Evolutionary conservation across 2,888 invertebrate genomes (phyloP), one percentile per base, ranked within the genome.

Genomic region (Chymomyza amoena): DNA sequence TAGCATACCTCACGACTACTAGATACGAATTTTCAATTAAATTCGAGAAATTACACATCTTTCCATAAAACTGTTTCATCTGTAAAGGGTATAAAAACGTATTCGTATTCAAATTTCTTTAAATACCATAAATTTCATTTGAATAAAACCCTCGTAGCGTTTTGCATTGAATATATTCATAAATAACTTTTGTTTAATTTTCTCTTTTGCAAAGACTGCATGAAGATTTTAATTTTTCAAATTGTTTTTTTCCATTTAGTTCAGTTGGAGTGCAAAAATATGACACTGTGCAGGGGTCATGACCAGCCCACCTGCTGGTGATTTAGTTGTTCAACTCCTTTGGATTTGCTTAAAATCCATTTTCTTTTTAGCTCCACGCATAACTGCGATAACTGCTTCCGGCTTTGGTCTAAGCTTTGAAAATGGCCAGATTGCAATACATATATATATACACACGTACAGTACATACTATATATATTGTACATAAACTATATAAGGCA

Each of bases 381-480:
- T 61, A 76, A 63, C 68, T 61, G 64, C 76, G 60, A 13, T 56
- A 78, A 75, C 69, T 74, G 83, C 83, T 83, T 83, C 83, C 83
- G 83, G 83, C 77, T 86, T 88, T 88, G 84, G 10, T 15, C 52
- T 75, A 84, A 81, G 83, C 87, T 84, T 83, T 57, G 13, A 57
- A 57, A 57, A 13, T 9, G 6, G 39, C 50, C n/a, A 16, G 61
- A 6, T 18, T 36, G 20, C 32, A 6, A 6, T 84, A 84, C 7
- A 81, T 74, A 73, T 36, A 13, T 39, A 62, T 61, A 66, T 32
- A 39, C 57, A 57, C 25, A 57, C 25, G 52, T 45, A 75, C 69
- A 73, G 77, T 80, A 9, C 2, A 7, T 16, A 54, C n/a, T n/a
- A 54, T 25, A 57, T 18, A 57, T 15, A 10, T 10, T 36, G 15